Evolutionary conservation across 1,140 invertebrate genomes (phyloP).

Genomic region (Ericerus pela): DNA sequence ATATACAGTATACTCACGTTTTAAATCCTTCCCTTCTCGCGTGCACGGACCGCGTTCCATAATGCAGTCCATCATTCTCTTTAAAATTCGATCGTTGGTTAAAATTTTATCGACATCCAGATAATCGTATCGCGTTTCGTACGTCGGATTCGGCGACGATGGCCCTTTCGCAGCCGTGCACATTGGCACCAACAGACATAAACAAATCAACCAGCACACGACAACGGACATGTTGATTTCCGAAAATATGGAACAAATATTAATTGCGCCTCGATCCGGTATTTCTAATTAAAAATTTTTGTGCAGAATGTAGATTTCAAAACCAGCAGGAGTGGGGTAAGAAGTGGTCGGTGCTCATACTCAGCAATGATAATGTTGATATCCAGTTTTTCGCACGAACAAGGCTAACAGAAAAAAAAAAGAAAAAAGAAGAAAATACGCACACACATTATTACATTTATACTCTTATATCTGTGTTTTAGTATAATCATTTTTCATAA

Average conservation of each 20-base stretch:
- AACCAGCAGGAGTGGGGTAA: not conserved
- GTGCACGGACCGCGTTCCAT: slow-evolving; percentile 38
- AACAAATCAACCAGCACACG: not conserved
- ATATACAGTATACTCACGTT: slow-evolving; percentile 39
- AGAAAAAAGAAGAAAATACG: too few relatives aligned
- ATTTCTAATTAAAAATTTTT: slow-evolving; percentile 10
- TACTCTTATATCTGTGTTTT: too few relatives aligned
- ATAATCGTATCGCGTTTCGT: slow-evolving; percentile 39
- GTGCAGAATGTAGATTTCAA: not conserved
- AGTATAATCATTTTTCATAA: too few relatives aligned
- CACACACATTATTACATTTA: too few relatives aligned
- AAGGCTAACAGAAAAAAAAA: too few relatives aligned
- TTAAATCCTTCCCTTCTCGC: slow-evolving; percentile 36
- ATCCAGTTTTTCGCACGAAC: not conserved
- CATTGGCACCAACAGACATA: not conserved
- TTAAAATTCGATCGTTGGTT: slow-evolving; percentile 35
- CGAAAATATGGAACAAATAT: slow-evolving; percentile 1
- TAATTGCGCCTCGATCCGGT: not conserved
- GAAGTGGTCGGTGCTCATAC: not conserved
- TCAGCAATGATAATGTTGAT: not conserved
- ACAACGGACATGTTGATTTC: not conserved
- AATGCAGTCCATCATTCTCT: slow-evolving; percentile 38
- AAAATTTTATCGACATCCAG: slow-evolving; percentile 37
- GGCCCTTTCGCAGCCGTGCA: not conserved
- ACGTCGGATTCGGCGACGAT: slow-evolving; percentile 19